Percentiles rank a stretch among this genome's conserved stretches.
Conservation (phyloP, 2,888 invertebrate species). For the Caprella mutica region DNA sequence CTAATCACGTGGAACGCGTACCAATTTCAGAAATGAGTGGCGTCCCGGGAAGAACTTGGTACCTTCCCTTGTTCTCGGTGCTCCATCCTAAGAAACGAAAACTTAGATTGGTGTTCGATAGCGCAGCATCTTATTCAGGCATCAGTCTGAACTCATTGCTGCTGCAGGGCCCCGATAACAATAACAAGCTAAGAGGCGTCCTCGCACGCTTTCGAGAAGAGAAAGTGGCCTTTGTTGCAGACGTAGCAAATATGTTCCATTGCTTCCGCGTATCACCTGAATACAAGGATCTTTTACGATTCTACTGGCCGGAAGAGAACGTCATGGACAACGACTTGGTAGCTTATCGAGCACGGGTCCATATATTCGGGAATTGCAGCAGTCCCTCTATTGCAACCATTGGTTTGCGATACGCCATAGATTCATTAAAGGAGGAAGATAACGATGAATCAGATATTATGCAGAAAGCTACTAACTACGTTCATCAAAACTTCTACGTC, state of each 20-base stretch:
- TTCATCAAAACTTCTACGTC: too few species aligned
- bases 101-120: background rate
- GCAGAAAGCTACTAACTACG: too few species aligned
- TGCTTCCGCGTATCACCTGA: background rate
- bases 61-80: background rate
- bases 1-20: background rate
- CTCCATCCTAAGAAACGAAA: conserved; percentile 1
- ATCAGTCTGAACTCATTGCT: background rate
- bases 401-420: too few species aligned
- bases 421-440: too few species aligned
- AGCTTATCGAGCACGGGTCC: background rate
- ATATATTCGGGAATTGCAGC: background rate
- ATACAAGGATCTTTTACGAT: background rate
- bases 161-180: conserved; percentile 1
- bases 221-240: background rate
- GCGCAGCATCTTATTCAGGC: background rate
- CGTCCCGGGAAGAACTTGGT: too few species aligned
- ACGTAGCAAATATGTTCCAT: background rate
- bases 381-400: background rate
- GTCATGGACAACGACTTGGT: background rate
- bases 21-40: background rate
- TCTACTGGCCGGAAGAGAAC: background rate
- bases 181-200: background rate
- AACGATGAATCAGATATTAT: too few species aligned
- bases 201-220: background rate